Conservation (phyloP, 2,113 vertebrate genomes). For the Neogobius melanostomus region DNA sequence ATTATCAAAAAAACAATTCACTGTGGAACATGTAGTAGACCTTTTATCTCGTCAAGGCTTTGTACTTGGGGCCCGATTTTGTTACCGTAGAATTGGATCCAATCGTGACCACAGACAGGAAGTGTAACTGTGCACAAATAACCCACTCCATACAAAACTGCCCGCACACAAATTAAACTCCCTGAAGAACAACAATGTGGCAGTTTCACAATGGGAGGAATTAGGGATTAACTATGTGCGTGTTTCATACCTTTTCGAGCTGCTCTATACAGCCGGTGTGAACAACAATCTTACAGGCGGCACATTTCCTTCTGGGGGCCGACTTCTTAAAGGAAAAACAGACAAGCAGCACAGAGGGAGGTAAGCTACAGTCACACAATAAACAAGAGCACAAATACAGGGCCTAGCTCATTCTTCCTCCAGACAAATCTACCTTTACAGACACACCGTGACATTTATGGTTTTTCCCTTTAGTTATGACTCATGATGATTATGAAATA, state of each 20-base stretch:
- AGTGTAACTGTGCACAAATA: conserved; percentile 8
- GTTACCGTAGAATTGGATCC: neutral
- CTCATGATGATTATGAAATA: conserved; percentile 5
- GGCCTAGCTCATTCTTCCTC: neutral
- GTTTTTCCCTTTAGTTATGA: neutral
- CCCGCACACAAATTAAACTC: neutral
- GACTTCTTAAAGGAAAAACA: conserved; percentile 87
- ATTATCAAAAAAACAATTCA: neutral
- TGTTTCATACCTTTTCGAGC: conserved; percentile 87
- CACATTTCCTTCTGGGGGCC: conserved; percentile 92
- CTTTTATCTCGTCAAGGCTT: neutral
- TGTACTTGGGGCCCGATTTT: neutral
- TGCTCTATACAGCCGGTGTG: conserved; percentile 93
- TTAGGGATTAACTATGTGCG: conserved; percentile 1
- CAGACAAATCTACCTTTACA: neutral
- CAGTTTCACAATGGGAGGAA: conserved; percentile 6
- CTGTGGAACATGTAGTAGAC: conserved; percentile 4
- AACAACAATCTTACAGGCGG: conserved; percentile 95
- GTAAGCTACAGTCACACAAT: conserved; percentile 39
- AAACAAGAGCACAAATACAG: conserved; percentile 7
- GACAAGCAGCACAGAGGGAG: conserved; percentile 29
- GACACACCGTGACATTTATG: conserved; percentile 9
- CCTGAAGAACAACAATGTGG: neutral
- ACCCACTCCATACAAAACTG: neutral
- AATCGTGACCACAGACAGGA: neutral